phyloP scores from a whole-genome alignment of 2,888 invertebrate species.

The Aphidoletes aphidimyza region DNA sequence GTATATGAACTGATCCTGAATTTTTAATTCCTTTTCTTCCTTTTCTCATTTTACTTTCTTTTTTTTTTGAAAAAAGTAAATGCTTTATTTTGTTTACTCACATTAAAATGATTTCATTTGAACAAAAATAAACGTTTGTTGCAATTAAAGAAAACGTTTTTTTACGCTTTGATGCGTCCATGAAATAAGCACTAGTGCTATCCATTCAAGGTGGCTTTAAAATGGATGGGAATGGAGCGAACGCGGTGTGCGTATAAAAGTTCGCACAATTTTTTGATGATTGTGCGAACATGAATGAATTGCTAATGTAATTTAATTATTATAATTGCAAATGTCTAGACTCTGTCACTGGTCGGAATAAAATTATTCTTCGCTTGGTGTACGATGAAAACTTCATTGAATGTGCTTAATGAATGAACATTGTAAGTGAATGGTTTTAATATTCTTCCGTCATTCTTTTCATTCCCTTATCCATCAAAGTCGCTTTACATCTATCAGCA shows the following conservation, averaged over 20 bases:
- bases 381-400: background rate
- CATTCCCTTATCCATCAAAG: background rate
- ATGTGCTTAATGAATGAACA: background rate
- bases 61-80: no score
- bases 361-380: background rate
- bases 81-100: no score
- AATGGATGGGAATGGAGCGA: background rate
- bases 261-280: conserved; percentile 9
- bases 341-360: background rate
- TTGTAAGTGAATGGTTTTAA: background rate
- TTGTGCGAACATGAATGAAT: conserved; percentile 46
- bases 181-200: no score
- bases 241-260: background rate
- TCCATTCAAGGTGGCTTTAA: no score
- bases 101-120: no score
- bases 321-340: conserved; percentile 35
- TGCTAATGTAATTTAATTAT: conserved; percentile 40
- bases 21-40: no score
- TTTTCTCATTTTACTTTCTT: no score
- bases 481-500: background rate
- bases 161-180: no score
- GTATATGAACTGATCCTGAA: no score
- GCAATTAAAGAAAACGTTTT: no score
- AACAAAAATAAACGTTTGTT: no score
- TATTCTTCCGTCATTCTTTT: background rate